Evolutionary conservation across 1,140 invertebrate genomes (phyloP), one percentile per base, ranked within the genome.

Genomic region (Orius insidiosus): DNA sequence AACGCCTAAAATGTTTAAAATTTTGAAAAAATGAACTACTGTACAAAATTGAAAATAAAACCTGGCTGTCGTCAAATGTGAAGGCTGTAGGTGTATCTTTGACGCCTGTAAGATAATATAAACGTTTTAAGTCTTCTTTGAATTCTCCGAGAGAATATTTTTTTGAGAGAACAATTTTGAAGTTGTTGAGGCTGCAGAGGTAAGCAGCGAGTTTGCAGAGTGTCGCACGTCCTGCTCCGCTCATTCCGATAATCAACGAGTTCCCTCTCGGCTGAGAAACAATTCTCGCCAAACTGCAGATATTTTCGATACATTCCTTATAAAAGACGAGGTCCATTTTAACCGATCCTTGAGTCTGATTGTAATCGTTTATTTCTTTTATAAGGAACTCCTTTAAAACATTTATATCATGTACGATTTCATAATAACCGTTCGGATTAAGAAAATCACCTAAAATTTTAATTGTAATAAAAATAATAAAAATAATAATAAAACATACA

Each of bases 201-300:
- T 80, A 86, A 1, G 78, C 74, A 1, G 81, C 75, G 2, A 92
- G 58, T 13, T 75, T 68, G 43, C 81, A 84, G 56, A 85, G 81
- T 5, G 86, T 66, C 0, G 86, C 87, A 54, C 78, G 85, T n/a
- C 88, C 86, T 44, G 84, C 80, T 75, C 47, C 2, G 70, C 76
- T 82, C 50, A 86, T 80, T 32, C 85, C 85, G 38, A 90, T 74
- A 39, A 88, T 68, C 2, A 89, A 64, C 70, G 85, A 74, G 63
- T 89, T 78, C 3, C 86, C 85, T 19, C 78, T 67, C 0, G 78
- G 80, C 61, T 87, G 82, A 2, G 82, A 80, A 35, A 92, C 76
- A 10, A 88, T 81, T 44, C 85, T 67, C 8, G 80, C 71, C 45
- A 85, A 83, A 50, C 82, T 74, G 46, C 75, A 76, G 41, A 89